Evolutionary conservation across 2,113 vertebrate species (phyloP).

Genomic region (Ifrita kowaldi): DNA sequence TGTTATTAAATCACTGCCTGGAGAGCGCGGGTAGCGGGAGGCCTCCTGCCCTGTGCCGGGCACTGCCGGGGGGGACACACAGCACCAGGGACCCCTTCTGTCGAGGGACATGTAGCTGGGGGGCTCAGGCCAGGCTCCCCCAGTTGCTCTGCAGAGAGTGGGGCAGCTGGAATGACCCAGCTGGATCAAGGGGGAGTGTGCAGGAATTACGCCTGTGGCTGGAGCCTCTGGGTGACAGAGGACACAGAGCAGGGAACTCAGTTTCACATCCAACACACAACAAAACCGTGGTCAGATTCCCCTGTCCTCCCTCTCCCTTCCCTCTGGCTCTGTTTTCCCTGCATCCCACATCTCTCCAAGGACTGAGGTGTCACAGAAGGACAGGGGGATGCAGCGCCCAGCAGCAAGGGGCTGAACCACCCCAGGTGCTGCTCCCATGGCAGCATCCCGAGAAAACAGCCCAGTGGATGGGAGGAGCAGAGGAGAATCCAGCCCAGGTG

Average conservation of each 20-base stretch:
- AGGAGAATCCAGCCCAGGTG: not conserved
- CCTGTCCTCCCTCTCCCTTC: not conserved
- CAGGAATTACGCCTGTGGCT: not conserved
- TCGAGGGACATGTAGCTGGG: rapidly evolving
- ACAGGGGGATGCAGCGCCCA: not conserved
- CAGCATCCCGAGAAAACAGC: not conserved
- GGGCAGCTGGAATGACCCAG: rapidly evolving
- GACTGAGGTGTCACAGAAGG: not conserved
- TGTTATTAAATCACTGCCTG: constrained; percentile 22
- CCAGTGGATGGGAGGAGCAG: not conserved
- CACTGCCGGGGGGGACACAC: rapidly evolving
- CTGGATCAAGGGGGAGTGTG: not conserved
- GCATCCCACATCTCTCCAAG: not conserved
- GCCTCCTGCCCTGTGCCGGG: not conserved
- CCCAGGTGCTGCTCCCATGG: not conserved
- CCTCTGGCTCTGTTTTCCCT: not conserved
- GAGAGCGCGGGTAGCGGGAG: not conserved
- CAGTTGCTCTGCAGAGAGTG: rapidly evolving
- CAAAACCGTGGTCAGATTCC: rapidly evolving
- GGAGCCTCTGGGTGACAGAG: not conserved
- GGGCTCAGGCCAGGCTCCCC: not conserved
- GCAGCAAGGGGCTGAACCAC: not conserved
- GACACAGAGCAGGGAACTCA: not conserved
- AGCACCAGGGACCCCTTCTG: not conserved
- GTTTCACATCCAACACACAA: not conserved